Evolutionary conservation across 2,888 invertebrate genomes (phyloP), one percentile per base, ranked within the genome.

Genomic region (Amaurobius ferox): DNA sequence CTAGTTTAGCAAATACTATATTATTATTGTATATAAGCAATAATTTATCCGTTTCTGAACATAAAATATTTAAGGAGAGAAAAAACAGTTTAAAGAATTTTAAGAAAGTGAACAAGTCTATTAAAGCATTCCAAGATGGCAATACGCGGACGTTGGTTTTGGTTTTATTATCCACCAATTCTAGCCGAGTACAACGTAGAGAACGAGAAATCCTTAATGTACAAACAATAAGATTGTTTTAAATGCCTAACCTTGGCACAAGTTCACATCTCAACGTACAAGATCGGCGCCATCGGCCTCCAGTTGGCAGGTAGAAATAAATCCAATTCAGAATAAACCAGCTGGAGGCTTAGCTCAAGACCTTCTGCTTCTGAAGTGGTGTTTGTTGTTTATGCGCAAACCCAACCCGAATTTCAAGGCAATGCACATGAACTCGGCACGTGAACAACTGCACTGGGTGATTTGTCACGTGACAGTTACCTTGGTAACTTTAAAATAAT

Each of bases 371-470:
- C 35, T 35, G 35, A 35, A 35, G 35, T 9, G 5, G 5, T n/a
- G n/a, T n/a, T 2, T 13, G 44, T 44, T 44, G 44, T 44, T 44
- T 44, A 44, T 44, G 44, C 44, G 44, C 44, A 44, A 16, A 44
- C 11, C 44, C n/a, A 44, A 44, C 44, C 44, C n/a, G n/a, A 44
- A 44, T 44, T 44, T 44, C 13, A 44, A 44, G 44, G 44, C 44
- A 44, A 16, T 44, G 44, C 44, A 44, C 44, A 44, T 44, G 44
- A 44, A 44, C 44, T 44, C 11, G 16, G 44, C 44, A 44, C 44
- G 44, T 44, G 44, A 44, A 44, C 44, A 44, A 44, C 44, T 44
- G 44, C 44, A 44, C 44, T 16, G n/a, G 44, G 16, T 44, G 44
- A 16, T 44, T 44, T 44, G 6, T 35, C 35, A 44, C n/a, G 44